Evolutionary conservation across 2,113 vertebrate species (phyloP).

Genomic region (Bagarius yarrelli): DNA sequence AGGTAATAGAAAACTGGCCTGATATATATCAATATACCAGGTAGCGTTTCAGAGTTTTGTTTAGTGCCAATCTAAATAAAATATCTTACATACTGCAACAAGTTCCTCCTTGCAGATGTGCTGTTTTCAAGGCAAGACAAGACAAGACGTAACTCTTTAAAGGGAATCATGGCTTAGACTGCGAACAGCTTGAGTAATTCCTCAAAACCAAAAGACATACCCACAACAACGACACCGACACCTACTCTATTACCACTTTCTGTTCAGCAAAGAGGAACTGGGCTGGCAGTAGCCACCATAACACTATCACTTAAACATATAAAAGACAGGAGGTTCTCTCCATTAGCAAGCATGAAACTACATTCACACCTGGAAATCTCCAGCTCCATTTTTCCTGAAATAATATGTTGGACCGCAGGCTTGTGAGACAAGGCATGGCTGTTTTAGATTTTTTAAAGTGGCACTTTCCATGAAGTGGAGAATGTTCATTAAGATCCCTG

Average conservation of each 20-base stretch:
- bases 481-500: constrained; percentile 25
- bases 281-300: constrained; percentile 10
- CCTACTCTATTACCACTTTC: constrained; percentile 38
- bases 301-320: neutral
- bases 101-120: neutral
- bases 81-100: no score
- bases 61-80: neutral
- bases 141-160: neutral
- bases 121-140: neutral
- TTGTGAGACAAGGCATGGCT: neutral
- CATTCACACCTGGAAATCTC: constrained; percentile 40
- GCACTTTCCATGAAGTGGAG: neutral
- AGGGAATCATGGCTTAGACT: constrained; percentile 40
- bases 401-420: neutral
- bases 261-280: constrained; percentile 23
- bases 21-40: neutral
- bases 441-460: neutral
- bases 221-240: constrained; percentile 46
- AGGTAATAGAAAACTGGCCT: neutral
- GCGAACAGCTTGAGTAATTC: constrained; percentile 50
- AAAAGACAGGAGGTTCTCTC: constrained; percentile 32
- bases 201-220: constrained; percentile 45
- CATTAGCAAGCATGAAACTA: constrained; percentile 23
- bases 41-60: neutral
- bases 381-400: constrained; percentile 9